Evolutionary conservation across 2,113 vertebrate species (phyloP), one percentile per base, ranked within the genome.

Genomic region (Penelope pileata): DNA sequence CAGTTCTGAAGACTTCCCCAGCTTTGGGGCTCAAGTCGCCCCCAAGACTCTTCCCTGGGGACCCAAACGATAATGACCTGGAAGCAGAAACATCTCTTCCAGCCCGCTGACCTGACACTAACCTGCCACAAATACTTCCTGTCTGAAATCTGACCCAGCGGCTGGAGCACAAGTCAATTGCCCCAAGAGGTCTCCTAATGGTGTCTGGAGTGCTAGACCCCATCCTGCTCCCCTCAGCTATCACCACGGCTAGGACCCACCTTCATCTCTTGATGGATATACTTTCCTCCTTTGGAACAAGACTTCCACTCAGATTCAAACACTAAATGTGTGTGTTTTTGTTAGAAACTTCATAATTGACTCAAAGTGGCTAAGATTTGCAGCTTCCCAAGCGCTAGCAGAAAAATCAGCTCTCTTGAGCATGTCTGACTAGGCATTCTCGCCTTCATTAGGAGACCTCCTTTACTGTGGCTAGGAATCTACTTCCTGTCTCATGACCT

Each of bases 1-100:
- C 98, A 99, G 99, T 97, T 99, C 99, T 50, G 99, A 99, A 98
- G 99, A 99, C 81, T 99, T 99, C 90, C 99, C 99, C 86, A 99
- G 99, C 97, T 99, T 99, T 91, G 99, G 99, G 91, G 98, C 99
- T 93, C 99, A 99, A 72, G 99, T 99, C 95, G 97, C 98, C 91
- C 97, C 99, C 88, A 98, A 98, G 95, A 97, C 99, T 90, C 99
- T 99, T 90, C 99, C 99, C 42, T 99, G 99, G 99, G 99, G 99
- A 95, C 99, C 99, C 69, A 99, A 99, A 94, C 99, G 99, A 97
- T 99, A 99, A 98, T 99, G 97, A 94, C 77, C 84, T 93, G 92
- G 95, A 97, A 97, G 85, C 92, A 96, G 94, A 95, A 94, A 62
- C 75, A 74, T 86, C 90, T 94, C 92, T 91, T 97, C 94, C 97